phyloP scores from a whole-genome alignment of 1,140 invertebrate species.

The Drosophila funebris region DNA sequence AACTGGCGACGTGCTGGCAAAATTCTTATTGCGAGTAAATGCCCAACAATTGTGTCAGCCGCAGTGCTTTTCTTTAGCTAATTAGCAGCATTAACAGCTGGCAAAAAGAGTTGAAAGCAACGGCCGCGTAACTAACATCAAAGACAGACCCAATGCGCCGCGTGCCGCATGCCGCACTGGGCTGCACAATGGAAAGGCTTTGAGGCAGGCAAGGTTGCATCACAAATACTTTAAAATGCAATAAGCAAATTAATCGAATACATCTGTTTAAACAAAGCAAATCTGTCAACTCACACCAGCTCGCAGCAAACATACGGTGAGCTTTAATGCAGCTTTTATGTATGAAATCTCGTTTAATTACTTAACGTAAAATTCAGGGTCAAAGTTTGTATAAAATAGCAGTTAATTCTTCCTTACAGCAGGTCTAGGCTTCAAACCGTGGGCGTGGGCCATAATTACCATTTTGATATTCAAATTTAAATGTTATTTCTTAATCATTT shows the following conservation, averaged over 20 bases:
- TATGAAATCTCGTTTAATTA: too few species aligned
- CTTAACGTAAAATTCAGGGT: too few species aligned
- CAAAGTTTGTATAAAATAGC: too few species aligned
- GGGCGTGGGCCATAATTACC: too few species aligned
- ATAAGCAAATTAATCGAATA: conserved; percentile 15
- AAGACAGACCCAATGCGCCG: conserved; percentile 29
- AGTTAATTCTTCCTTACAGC: too few species aligned
- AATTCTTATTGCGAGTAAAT: conserved; percentile 49
- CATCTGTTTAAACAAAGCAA: background rate
- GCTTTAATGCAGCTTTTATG: too few species aligned
- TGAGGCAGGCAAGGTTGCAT: conserved; percentile 17
- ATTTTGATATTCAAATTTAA: too few species aligned
- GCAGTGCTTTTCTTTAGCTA: conserved; percentile 52
- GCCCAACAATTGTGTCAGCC: conserved; percentile 54
- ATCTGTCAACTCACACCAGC: too few species aligned
- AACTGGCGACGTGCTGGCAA: conserved; percentile 10
- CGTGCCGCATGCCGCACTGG: conserved; percentile 5
- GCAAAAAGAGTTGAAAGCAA: conserved; percentile 35
- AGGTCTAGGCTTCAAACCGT: too few species aligned
- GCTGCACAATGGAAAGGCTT: conserved; percentile 22
- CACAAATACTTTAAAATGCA: conserved; percentile 22
- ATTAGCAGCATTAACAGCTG: conserved; percentile 58
- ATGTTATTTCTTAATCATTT: too few species aligned
- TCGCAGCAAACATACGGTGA: background rate
- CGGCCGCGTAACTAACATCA: conserved; percentile 37